Base-by-base conservation (phyloP, 2,888 invertebrate species). In the Platycheirus rosarum region DNA sequence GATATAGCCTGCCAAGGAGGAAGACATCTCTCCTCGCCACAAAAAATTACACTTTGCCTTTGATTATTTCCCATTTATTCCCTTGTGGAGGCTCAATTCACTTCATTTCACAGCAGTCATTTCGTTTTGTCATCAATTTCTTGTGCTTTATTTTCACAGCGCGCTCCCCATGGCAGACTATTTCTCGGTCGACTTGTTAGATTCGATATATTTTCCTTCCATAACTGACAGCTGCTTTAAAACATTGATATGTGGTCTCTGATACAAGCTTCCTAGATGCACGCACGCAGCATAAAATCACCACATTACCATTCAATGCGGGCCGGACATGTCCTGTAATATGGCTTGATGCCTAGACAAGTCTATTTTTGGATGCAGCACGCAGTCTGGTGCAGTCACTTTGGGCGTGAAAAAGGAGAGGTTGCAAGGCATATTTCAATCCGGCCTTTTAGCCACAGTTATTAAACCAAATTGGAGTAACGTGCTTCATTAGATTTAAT, bases 391-490 rank as follows among this genome's bases (percentile, higher is more conserved):
- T 49, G 37, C 40, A 55, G 62, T 48, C 66, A 70, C 57, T 49
- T 1, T 6, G 44, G 48, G 23, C 6, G 2, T 23, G 23, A 23
- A 23, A 23, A 23, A 23, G 23, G 23, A n/a, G n/a, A n/a, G n/a
- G n/a, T n/a, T n/a, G n/a, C n/a, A n/a, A 62, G 46, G 48, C 68
- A 82, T n/a, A n/a, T 82, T 82, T 75, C 82, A 73, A 82, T 77
- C 77, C 77, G 71, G 77, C 82, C 77, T 82, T 77, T 82, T 77
- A 77, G 82, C 71, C 66, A 77, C n/a, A n/a, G n/a, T n/a, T n/a
- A n/a, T n/a, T n/a, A n/a, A n/a, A n/a, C n/a, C n/a, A n/a, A n/a
- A n/a, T n/a, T n/a, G n/a, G n/a, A n/a, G n/a, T n/a, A n/a, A n/a
- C n/a, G n/a, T n/a, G n/a, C n/a, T n/a, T n/a, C n/a, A n/a, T n/a